Evolutionary conservation across 2,888 invertebrate genomes (phyloP).

Genomic region (Archips crataeganus): DNA sequence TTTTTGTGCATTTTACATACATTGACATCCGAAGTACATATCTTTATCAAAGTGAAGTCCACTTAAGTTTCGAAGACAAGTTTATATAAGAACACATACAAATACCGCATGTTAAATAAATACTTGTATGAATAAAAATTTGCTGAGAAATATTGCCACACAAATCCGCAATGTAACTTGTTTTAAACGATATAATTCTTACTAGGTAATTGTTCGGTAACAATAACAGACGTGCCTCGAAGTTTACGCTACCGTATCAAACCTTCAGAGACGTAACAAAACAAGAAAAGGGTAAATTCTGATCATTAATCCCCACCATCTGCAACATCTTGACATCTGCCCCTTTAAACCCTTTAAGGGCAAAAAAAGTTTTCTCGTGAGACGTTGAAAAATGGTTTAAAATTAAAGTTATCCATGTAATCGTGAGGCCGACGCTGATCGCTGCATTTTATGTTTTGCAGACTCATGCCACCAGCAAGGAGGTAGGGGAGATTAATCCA

Average conservation of each 20-base stretch:
- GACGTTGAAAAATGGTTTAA: constrained; percentile 22
- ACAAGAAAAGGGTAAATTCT: constrained; percentile 47
- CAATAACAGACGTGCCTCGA: constrained; percentile 37
- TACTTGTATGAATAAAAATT: too few relatives aligned
- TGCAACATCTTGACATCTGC: constrained; percentile 75
- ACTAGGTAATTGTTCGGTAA: constrained; percentile 11
- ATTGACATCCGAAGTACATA: too few relatives aligned
- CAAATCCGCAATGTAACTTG: background rate
- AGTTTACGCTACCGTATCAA: constrained; percentile 35
- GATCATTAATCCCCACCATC: constrained; percentile 72
- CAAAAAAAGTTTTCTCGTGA: constrained; percentile 52
- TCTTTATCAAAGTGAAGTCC: too few relatives aligned
- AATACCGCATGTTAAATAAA: too few relatives aligned
- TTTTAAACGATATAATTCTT: constrained; percentile 10
- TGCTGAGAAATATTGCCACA: too few relatives aligned
- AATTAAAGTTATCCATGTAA: background rate
- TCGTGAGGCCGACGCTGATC: too few relatives aligned
- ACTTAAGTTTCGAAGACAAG: too few relatives aligned
- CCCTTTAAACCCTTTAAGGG: constrained; percentile 59
- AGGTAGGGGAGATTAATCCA: too few relatives aligned
- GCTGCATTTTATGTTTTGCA: too few relatives aligned
- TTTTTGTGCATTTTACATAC: too few relatives aligned
- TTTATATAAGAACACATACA: too few relatives aligned
- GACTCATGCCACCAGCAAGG: too few relatives aligned
- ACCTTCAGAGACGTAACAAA: constrained; percentile 54